Conservation (phyloP, 2,113 vertebrate species). For the Planiliza haematocheilus region DNA sequence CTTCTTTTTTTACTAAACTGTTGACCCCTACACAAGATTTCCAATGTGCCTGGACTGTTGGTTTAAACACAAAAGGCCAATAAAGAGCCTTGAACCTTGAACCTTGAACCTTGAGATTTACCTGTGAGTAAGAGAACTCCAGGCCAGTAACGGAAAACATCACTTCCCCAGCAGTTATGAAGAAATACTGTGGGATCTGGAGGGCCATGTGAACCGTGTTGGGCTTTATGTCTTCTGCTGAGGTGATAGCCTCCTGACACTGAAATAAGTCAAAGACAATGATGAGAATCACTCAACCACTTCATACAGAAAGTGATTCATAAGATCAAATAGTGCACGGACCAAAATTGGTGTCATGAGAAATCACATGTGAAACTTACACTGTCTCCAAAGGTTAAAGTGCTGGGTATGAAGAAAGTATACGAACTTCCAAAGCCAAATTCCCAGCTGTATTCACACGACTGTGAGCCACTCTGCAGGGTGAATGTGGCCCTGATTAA, state of each 20-base stretch:
- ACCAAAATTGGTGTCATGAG: background rate
- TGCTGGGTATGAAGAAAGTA: slow-evolving; percentile 83
- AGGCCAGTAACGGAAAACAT: slow-evolving; percentile 96
- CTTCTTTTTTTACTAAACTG: no score
- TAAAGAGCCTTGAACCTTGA: no score
- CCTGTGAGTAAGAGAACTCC: slow-evolving; percentile 97
- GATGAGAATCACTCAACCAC: no score
- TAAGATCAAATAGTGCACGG: background rate
- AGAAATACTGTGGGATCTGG: slow-evolving; percentile 97
- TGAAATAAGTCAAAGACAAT: slow-evolving; percentile 39
- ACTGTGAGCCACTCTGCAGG: slow-evolving; percentile 44
- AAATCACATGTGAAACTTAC: slow-evolving; percentile 65
- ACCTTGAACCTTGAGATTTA: no score
- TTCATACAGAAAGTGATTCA: no score
- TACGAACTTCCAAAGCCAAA: slow-evolving; percentile 89
- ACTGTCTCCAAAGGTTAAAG: slow-evolving; percentile 53
- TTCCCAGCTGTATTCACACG: slow-evolving; percentile 64
- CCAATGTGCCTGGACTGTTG: no score
- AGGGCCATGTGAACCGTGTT: slow-evolving; percentile 91
- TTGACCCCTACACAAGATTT: no score
- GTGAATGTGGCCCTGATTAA: slow-evolving; percentile 68
- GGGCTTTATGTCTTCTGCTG: slow-evolving; percentile 85
- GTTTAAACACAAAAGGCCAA: no score
- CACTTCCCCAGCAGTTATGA: slow-evolving; percentile 92
- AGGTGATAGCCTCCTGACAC: slow-evolving; percentile 66